Evolutionary conservation across 2,888 invertebrate species (phyloP).

Genomic region (Tetranychus piercei): DNA sequence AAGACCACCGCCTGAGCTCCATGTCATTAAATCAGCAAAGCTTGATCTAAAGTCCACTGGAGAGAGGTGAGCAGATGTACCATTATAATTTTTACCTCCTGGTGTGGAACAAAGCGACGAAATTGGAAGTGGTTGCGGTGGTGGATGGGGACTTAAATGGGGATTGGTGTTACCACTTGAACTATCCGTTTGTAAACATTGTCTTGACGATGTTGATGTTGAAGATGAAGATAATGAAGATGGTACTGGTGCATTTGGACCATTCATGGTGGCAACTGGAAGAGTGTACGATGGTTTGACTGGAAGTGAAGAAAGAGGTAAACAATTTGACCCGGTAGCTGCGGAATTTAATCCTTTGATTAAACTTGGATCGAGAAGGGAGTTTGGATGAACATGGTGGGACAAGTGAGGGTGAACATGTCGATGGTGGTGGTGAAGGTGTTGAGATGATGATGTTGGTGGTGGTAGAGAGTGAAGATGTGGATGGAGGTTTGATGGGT

Average conservation of each 20-base stretch:
- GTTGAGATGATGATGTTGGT: background rate
- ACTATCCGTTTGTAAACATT: background rate
- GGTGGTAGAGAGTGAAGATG: background rate
- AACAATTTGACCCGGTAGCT: background rate
- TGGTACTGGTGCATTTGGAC: background rate
- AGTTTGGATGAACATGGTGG: background rate
- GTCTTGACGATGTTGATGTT: background rate
- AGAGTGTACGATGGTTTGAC: background rate
- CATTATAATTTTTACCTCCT: background rate
- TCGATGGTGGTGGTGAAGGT: background rate
- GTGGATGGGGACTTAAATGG: background rate
- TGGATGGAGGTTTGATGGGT: background rate
- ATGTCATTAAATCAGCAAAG: conserved; percentile 4
- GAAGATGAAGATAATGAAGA: background rate
- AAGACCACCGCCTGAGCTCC: background rate
- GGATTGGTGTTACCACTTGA: background rate
- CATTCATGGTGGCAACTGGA: background rate
- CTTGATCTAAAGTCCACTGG: background rate
- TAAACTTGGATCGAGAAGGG: background rate
- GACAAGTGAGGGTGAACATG: background rate
- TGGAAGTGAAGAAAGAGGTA: background rate
- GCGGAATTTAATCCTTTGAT: background rate
- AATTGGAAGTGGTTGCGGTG: background rate
- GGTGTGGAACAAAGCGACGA: background rate
- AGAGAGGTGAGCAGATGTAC: background rate